phyloP scores from a whole-genome alignment of 2,113 vertebrate genomes.

The Ochotona princeps region DNA sequence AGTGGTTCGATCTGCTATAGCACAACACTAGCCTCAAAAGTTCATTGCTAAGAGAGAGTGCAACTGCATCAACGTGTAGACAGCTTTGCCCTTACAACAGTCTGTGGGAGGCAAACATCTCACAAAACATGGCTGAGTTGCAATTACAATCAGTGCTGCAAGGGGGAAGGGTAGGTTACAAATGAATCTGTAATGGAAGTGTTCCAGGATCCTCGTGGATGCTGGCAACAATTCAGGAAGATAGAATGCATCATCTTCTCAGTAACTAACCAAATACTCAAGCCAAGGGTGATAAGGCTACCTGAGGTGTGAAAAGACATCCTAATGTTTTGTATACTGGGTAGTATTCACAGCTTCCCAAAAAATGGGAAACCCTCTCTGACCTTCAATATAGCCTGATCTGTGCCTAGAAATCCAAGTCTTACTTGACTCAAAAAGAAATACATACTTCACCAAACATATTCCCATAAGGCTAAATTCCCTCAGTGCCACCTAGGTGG shows the following conservation, averaged over 20 bases:
- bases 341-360: not conserved
- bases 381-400: not conserved
- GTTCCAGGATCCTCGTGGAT: not conserved
- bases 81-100: not conserved
- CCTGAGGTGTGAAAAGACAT: not conserved
- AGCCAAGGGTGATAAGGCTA: not conserved
- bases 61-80: not conserved
- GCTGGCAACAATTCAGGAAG: not conserved
- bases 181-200: not conserved
- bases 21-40: too few relatives aligned
- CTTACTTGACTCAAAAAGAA: not conserved
- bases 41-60: conserved; percentile 10
- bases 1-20: too few relatives aligned
- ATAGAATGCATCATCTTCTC: not conserved
- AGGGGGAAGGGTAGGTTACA: not conserved
- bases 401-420: not conserved
- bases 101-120: not conserved
- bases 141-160: not conserved
- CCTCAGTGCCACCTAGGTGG: not conserved
- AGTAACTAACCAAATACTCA: not conserved
- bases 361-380: not conserved
- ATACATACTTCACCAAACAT: not conserved
- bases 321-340: not conserved
- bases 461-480: not conserved
- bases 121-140: not conserved